phyloP scores from a whole-genome alignment of 2,888 invertebrate genomes.

The Drosophila neutralis region DNA sequence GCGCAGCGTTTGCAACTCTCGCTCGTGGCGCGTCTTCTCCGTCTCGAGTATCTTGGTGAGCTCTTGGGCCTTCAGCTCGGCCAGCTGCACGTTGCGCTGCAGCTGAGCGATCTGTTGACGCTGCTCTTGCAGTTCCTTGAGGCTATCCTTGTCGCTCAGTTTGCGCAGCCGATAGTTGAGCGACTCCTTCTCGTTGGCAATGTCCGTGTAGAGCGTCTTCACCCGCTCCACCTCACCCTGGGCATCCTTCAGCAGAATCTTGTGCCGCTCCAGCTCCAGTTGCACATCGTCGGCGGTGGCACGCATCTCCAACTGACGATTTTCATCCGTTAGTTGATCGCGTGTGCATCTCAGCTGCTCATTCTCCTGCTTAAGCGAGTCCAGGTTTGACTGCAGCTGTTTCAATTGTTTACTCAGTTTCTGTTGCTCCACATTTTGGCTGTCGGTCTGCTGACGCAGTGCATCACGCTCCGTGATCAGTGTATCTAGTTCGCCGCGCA shows the following conservation, averaged over 20 bases:
- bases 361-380: slow-evolving; percentile 76
- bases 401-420: slow-evolving; percentile 86
- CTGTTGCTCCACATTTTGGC: slow-evolving; percentile 79
- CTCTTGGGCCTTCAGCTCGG: slow-evolving; percentile 82
- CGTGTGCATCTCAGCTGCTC: slow-evolving; percentile 73
- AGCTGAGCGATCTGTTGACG: slow-evolving; percentile 86
- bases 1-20: slow-evolving; percentile 72
- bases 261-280: slow-evolving; percentile 86
- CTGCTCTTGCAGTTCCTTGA: slow-evolving; percentile 86
- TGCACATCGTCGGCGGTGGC: slow-evolving; percentile 62
- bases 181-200: slow-evolving; percentile 87
- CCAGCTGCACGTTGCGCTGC: slow-evolving; percentile 83
- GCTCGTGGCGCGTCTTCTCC: slow-evolving; percentile 84
- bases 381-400: slow-evolving; percentile 86
- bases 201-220: slow-evolving; percentile 86
- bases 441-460: slow-evolving; percentile 68
- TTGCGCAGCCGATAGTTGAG: slow-evolving; percentile 87
- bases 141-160: slow-evolving; percentile 85
- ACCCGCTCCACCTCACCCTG: slow-evolving; percentile 86
- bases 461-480: slow-evolving; percentile 83
- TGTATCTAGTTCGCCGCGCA: slow-evolving; percentile 70
- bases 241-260: slow-evolving; percentile 86
- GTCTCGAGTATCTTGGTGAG: slow-evolving; percentile 86
- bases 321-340: slow-evolving; percentile 76
- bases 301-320: slow-evolving; percentile 61